phyloP scores from a whole-genome alignment of 2,888 invertebrate species.

The Nemapogon koenigi region DNA sequence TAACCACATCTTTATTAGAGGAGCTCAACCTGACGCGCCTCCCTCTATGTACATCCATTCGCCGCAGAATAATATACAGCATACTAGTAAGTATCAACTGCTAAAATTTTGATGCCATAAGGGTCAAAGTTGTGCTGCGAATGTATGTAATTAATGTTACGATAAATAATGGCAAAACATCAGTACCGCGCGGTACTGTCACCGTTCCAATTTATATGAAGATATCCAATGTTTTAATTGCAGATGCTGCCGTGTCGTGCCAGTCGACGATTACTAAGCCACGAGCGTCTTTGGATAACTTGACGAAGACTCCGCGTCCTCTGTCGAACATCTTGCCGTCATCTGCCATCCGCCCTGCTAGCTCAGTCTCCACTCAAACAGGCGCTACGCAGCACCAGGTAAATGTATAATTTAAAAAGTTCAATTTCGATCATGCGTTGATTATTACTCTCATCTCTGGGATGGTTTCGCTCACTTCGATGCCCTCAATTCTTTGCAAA shows the following conservation, averaged over 20 bases:
- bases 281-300: conserved; percentile 38
- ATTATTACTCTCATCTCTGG: no score
- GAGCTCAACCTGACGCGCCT: conserved; percentile 74
- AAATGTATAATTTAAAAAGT: no score
- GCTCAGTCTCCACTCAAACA: conserved; percentile 88
- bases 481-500: no score
- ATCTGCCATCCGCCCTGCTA: conserved; percentile 71
- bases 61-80: conserved; percentile 65
- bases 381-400: conserved; percentile 56
- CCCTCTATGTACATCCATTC: conserved; percentile 84
- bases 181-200: no score
- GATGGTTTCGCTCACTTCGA: no score
- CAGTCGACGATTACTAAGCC: conserved; percentile 39
- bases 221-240: conserved; percentile 1
- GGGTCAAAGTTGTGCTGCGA: no score
- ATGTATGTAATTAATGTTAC: no score
- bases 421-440: no score
- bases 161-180: no score
- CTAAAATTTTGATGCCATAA: not conserved
- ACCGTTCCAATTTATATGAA: no score
- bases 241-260: conserved; percentile 47
- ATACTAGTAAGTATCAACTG: conserved; percentile 42
- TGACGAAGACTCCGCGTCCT: conserved; percentile 50
- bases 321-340: conserved; percentile 69
- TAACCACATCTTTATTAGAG: conserved; percentile 84